Conservation (phyloP, 2,888 invertebrate genomes). For the Drosophila anomelani region DNA sequence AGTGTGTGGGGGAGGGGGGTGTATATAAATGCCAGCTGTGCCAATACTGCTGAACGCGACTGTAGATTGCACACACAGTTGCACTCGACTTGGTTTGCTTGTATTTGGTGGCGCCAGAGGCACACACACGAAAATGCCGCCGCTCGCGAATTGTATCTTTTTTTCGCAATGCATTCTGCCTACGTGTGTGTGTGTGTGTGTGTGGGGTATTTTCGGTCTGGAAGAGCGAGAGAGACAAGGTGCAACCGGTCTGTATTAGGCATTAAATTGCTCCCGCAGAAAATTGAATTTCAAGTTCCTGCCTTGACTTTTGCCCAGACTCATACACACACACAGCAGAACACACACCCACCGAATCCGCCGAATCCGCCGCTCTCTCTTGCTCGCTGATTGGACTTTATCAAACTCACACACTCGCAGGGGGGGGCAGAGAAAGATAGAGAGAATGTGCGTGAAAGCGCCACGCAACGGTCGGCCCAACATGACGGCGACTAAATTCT, state of each 20-base stretch:
- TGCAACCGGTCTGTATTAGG: constrained; percentile 44
- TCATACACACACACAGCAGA: constrained; percentile 1
- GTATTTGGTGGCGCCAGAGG: constrained; percentile 43
- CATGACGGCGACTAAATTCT: constrained; percentile 78
- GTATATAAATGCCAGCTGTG: constrained; percentile 18
- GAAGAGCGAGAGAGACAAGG: constrained; percentile 28
- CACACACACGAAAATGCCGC: constrained; percentile 26
- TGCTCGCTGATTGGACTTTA: constrained; percentile 30
- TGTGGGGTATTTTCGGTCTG: constrained; percentile 20
- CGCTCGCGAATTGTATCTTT: constrained; percentile 24
- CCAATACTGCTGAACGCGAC: constrained; percentile 21
- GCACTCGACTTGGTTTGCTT: constrained; percentile 12
- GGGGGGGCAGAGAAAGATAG: not conserved
- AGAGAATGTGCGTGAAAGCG: constrained; percentile 54
- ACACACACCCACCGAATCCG: constrained; percentile 4
- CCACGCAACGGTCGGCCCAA: constrained; percentile 54
- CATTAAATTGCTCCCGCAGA: constrained; percentile 34
- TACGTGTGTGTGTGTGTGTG: constrained; percentile 6
- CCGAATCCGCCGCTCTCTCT: constrained; percentile 7
- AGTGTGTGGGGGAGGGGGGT: not conserved
- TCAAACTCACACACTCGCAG: constrained; percentile 21
- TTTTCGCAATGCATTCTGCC: constrained; percentile 24
- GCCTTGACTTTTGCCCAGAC: constrained; percentile 45
- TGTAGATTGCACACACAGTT: constrained; percentile 24
- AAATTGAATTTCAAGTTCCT: constrained; percentile 44